Percentiles rank a stretch among this genome's conserved stretches.
Evolutionary conservation across 2,888 invertebrate species (phyloP).

Genomic region (Harpalus rubripes): DNA sequence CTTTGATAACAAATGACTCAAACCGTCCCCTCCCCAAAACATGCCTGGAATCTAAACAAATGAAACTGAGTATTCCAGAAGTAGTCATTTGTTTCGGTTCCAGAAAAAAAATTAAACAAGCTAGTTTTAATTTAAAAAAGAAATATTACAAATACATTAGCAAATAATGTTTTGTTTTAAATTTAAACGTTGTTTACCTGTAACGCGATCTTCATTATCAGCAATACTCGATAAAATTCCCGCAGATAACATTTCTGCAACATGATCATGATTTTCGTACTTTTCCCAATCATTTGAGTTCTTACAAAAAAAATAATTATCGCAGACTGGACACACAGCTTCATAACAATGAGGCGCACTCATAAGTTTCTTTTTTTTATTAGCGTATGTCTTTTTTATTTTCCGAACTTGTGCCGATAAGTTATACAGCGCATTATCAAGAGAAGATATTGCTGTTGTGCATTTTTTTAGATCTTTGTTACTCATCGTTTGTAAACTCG

Average conservation of each 20-base stretch:
- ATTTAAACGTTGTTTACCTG: slow-evolving; percentile 14
- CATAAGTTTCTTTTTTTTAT: not conserved
- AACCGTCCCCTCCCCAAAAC: no score
- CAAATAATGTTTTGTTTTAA: no score
- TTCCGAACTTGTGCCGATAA: slow-evolving; percentile 10
- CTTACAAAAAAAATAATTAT: slow-evolving; percentile 8
- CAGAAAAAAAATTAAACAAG: no score
- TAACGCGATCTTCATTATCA: not conserved
- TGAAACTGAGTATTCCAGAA: no score
- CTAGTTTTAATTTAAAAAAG: no score
- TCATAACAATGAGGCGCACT: not conserved
- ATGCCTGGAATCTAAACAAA: no score
- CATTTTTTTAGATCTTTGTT: slow-evolving; percentile 33
- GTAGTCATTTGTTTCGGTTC: no score
- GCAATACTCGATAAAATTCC: not conserved
- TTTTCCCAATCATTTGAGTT: slow-evolving; percentile 7
- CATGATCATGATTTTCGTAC: slow-evolving; percentile 39
- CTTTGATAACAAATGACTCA: no score
- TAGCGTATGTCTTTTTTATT: not conserved
- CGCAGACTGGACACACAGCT: slow-evolving; percentile 15
- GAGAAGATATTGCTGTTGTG: not conserved
- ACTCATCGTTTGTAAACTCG: slow-evolving; percentile 36
- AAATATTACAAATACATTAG: no score
- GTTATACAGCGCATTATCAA: slow-evolving; percentile 5
- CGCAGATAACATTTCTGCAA: slow-evolving; percentile 36